Evolutionary conservation across 1,140 invertebrate genomes (phyloP), one percentile per base, ranked within the genome.

Genomic region (Drosophila azteca): DNA sequence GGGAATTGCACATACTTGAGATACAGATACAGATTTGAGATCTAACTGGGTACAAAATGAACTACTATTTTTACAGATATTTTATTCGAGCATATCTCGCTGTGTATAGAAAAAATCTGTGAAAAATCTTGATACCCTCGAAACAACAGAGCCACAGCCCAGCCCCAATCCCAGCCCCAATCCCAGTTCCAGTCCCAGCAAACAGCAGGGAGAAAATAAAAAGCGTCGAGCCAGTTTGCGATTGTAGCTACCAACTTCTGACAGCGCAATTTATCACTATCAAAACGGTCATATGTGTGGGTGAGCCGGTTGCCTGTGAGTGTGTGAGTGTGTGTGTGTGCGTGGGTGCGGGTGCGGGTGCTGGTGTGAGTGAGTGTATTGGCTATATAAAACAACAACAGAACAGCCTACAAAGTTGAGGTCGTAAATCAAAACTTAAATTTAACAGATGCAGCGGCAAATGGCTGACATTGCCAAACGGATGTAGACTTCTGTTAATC

Each of bases 381-480:
- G 81, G 78, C 81, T 71, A 78, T 81, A 84, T 60, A 77, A 64
- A 62, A 64, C 58, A 75, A 74, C 70, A 75, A 75, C 83, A 69
- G 82, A 31, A 73, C 83, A 69, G 83, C 79, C 83, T 87, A 87
- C 79, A 88, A 88, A 88, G 79, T 88, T 88, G 84, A 83, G 80
- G 76, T 88, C 83, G 83, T 88, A 88, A 88, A 88, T 88, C 83
- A 88, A 88, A 88, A 88, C 83, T 89, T 83, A 88, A 88, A 88
- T 88, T 88, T 88, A 88, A 88, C 83, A 88, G 83, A 88, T 87
- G 82, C 79, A 87, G 82, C 83, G 83, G 79, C 82, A 87, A 87
- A 88, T 78, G 78, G 82, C 70, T 77, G 70, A 68, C 71, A 76
- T 44, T 74, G 71, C 70, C 64, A 76, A 77, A 77, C 59, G 65